Conservation (phyloP, 2,797 vertebrate species). For the Naso thynnoides region DNA sequence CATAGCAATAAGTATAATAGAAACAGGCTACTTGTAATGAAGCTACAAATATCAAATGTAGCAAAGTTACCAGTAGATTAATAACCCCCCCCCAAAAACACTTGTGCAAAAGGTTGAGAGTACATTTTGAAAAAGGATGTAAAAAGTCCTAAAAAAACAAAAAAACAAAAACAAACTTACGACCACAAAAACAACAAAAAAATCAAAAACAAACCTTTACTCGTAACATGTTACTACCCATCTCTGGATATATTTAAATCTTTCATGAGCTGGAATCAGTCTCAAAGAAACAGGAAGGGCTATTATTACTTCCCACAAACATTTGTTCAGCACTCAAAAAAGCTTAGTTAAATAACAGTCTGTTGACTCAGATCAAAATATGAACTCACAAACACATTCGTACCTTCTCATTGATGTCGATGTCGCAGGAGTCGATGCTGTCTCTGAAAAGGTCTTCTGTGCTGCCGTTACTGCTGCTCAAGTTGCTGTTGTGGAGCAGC, state of each 20-base stretch:
- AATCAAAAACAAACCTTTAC: too few relatives aligned
- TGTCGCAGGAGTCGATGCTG: constrained; percentile 96
- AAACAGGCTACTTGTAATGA: too few relatives aligned
- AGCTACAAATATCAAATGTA: too few relatives aligned
- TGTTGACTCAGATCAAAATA: neutral
- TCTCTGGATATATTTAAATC: neutral
- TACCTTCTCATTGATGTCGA: constrained; percentile 97
- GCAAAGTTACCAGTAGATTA: too few relatives aligned
- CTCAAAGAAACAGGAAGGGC: neutral
- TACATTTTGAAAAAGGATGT: too few relatives aligned
- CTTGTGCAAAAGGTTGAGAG: too few relatives aligned
- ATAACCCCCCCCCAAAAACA: too few relatives aligned
- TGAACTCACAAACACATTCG: constrained; percentile 4
- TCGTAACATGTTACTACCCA: too few relatives aligned
- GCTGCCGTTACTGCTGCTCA: constrained; percentile 97
- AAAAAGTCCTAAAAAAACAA: too few relatives aligned
- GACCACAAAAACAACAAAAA: too few relatives aligned
- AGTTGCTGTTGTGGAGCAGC: constrained; percentile 96
- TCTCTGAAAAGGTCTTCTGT: constrained; percentile 97
- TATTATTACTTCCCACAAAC: neutral
- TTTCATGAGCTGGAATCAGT: neutral
- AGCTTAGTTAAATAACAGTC: neutral
- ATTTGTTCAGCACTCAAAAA: neutral
- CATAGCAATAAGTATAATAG: too few relatives aligned
- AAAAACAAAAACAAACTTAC: too few relatives aligned